Percentiles rank a stretch among this genome's conserved stretches.
Conservation (phyloP, 2,888 invertebrate genomes). For the Tribolium freemani region DNA sequence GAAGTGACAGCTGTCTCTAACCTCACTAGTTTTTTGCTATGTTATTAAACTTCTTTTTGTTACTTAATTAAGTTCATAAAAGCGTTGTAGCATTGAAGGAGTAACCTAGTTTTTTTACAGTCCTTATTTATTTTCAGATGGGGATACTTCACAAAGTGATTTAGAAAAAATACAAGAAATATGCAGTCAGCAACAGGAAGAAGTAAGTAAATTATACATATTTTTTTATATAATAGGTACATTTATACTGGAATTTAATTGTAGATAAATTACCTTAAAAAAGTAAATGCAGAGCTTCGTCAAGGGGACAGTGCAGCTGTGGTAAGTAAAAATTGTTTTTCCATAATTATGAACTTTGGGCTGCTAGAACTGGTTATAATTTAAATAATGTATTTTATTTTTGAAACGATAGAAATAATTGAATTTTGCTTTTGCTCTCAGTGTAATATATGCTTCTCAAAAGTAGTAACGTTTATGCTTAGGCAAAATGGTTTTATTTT, state of each 20-base stretch:
- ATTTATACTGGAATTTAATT: not conserved
- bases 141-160: conserved; percentile 61
- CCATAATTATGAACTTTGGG: not conserved
- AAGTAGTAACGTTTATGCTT: too few species aligned
- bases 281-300: not conserved
- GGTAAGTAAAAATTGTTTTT: not conserved
- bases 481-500: too few species aligned
- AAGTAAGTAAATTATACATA: conserved; percentile 68
- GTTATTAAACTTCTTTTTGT: conserved; percentile 8
- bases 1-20: conserved; percentile 33
- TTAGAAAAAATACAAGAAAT: conserved; percentile 72
- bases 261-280: not conserved
- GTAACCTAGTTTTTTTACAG: too few species aligned
- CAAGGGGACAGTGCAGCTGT: not conserved
- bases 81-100: not conserved
- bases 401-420: too few species aligned
- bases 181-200: conserved; percentile 73
- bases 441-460: too few species aligned
- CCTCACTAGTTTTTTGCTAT: conserved; percentile 35
- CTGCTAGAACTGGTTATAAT: too few species aligned
- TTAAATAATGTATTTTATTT: too few species aligned
- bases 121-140: conserved; percentile 49
- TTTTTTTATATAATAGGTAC: too few species aligned
- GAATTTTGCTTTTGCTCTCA: too few species aligned
- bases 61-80: not conserved